Evolutionary conservation across 2,888 invertebrate genomes (phyloP), one percentile per base, ranked within the genome.

Genomic region (Caenorhabditis zanzibari): DNA sequence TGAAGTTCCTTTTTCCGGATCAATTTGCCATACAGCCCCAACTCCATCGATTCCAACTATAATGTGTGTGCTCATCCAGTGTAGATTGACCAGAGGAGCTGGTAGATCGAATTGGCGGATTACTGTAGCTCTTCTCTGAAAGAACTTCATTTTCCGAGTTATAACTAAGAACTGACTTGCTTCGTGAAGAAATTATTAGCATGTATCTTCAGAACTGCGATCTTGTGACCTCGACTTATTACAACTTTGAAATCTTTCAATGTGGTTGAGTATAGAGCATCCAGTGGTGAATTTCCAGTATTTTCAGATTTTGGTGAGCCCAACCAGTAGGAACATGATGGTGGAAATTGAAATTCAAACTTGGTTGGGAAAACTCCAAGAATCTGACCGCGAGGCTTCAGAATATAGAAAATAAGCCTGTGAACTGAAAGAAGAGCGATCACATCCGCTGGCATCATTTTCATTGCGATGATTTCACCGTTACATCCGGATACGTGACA

Each of bases 401-500:
- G 61, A 63, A 28, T 71, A 56, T 54, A 87, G 81, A 41, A 87
- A 84, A 47, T 69, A 10, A 90, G 88, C 58, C 89, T 88, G 16
- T 86, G 84, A 10, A 91, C 86, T 5, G 91, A 88, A 1, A 89
- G 82, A 19, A 91, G 86, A 22, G 90, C 81, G 12, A 92, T 83
- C 32, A 91, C 79, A 19, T 82, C 63, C 10, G 86, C 77, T 9
- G 86, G 85, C 6, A 87, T 75, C 19, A 86, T 59, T 26, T 73
- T 73, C 72, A 92, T 82, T 12, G 87, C 69, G 28, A 92, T 89
- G 1, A 89, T 89, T 94, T 99, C 99, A 0, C 99, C 99, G 74
- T 97, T 95, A 73, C 93, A 94, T 82, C 98, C 98, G 44, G 98
- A 97, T 93, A 99, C 99, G 19, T 99, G 94, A 24, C 79, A 80